Conservation (phyloP, 2,888 invertebrate genomes). For the Caradrina clavipalpis region DNA sequence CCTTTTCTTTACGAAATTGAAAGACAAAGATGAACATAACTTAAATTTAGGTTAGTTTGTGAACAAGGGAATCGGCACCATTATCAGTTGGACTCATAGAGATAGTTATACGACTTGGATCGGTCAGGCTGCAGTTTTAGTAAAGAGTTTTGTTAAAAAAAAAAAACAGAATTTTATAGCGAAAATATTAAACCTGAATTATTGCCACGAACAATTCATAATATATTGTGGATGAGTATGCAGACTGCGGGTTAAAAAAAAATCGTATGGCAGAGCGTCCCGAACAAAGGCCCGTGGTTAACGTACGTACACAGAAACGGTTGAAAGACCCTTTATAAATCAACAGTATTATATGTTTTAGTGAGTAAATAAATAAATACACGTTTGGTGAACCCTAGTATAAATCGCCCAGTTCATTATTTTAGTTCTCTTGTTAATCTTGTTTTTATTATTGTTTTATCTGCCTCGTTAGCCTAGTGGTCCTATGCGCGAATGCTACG, state of each 20-base stretch:
- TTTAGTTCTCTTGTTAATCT: no score
- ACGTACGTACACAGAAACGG: background rate
- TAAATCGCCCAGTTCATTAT: background rate
- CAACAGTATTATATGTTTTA: background rate
- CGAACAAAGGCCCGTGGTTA: background rate
- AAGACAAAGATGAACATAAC: no score
- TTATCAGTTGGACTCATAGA: no score
- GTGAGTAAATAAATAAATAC: background rate
- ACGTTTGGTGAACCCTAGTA: background rate
- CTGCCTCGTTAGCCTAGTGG: no score
- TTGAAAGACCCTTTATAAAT: slow-evolving; percentile 4
- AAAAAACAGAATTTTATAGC: background rate
- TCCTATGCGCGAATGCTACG: no score
- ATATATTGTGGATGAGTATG: background rate
- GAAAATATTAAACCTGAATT: background rate
- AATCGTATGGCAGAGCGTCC: background rate
- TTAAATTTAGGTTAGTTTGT: no score
- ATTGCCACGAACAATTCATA: background rate
- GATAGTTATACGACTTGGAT: no score
- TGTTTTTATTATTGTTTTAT: no score
- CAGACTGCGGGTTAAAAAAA: background rate
- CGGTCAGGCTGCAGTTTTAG: no score
- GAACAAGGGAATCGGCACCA: no score
- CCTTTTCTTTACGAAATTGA: no score
- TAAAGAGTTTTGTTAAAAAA: background rate